Evolutionary conservation across 2,888 invertebrate species (phyloP).

Genomic region (Chaetoderma sp.): DNA sequence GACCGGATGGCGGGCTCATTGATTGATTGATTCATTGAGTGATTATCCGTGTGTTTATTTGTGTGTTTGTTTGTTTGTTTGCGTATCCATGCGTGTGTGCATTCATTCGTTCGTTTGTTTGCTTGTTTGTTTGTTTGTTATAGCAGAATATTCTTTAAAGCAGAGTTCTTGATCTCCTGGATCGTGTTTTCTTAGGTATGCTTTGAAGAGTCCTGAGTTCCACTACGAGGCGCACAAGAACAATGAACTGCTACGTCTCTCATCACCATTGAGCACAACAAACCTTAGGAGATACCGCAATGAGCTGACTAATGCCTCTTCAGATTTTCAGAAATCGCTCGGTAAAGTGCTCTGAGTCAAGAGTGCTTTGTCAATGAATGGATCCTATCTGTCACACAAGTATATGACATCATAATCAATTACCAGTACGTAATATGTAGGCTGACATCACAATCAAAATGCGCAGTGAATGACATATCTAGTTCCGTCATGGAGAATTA

Average conservation of each 20-base stretch:
- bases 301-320: constrained; percentile 21
- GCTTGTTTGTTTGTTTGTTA: too few species aligned
- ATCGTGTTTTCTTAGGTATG: constrained; percentile 52
- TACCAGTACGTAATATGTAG: too few species aligned
- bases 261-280: constrained; percentile 42
- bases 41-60: background rate
- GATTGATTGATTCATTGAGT: too few species aligned
- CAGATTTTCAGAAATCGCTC: constrained; percentile 1
- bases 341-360: background rate
- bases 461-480: too few species aligned
- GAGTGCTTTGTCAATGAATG: background rate
- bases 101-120: too few species aligned
- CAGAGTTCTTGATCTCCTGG: background rate
- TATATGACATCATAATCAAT: too few species aligned
- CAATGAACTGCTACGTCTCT: constrained; percentile 51
- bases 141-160: background rate
- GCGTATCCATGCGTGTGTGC: too few species aligned
- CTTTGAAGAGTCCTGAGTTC: constrained; percentile 58
- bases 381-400: too few species aligned
- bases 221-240: constrained; percentile 64
- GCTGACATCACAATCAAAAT: too few species aligned
- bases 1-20: too few species aligned
- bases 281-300: constrained; percentile 51
- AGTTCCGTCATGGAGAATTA: too few species aligned
- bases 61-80: background rate